These are phyloP conservation scores for Rhinoptilus africanus DNA, from an alignment of 2,113 vertebrate genomes.

Conservation along the genomic window DNA sequence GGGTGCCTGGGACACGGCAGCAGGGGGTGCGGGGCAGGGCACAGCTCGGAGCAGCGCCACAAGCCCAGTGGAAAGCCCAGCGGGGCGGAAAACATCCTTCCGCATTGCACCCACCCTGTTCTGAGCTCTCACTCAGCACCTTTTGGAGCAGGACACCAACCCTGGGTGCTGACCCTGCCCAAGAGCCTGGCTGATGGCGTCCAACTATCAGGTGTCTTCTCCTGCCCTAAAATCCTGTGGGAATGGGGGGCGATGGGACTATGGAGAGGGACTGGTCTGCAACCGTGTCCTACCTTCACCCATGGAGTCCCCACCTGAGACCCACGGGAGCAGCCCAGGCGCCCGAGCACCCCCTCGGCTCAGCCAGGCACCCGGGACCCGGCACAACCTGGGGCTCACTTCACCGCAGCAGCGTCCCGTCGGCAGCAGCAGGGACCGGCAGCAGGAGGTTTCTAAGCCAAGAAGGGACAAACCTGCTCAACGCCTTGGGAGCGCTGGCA, in stretches of 20 bases:
- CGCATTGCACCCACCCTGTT: neutral
- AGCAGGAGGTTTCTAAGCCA: neutral
- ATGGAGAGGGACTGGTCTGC: neutral
- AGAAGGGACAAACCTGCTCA: neutral
- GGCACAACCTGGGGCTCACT: neutral
- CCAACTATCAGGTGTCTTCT: neutral
- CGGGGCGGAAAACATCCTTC: neutral
- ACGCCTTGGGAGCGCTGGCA: neutral
- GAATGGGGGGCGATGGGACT: neutral
- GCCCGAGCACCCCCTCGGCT: neutral
- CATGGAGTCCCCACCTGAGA: neutral
- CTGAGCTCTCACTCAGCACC: neutral
- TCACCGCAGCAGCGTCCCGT: neutral
- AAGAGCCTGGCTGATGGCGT: neutral
- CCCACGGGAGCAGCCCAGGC: neutral
- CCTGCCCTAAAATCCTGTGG: neutral
- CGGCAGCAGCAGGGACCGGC: neutral
- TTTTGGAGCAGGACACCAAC: neutral
- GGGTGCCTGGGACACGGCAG: rapidly evolving
- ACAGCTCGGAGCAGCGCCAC: rapidly evolving
- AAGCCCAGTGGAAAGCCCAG: rapidly evolving
- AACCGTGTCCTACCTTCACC: neutral
- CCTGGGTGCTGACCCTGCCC: neutral
- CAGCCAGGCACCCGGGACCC: neutral
- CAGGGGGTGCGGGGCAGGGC: rapidly evolving